phyloP scores from a whole-genome alignment of 2,113 vertebrate genomes.

The Strix uralensis region DNA sequence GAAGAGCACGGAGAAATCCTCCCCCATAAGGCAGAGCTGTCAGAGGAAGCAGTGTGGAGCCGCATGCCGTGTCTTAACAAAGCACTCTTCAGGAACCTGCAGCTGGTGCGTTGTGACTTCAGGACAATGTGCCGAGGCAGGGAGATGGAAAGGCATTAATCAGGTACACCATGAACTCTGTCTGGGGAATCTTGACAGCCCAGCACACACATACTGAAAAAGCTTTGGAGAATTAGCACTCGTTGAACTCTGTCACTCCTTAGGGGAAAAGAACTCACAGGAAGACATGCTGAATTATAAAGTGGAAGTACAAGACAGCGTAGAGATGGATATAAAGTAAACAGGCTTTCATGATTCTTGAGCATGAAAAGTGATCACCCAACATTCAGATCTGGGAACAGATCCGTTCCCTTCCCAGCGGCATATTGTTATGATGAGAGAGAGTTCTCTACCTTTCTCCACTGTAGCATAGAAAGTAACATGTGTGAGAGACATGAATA shows the following conservation, averaged over 20 bases:
- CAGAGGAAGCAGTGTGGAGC: rapidly evolving
- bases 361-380: not conserved
- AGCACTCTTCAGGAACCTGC: not conserved
- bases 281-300: not conserved
- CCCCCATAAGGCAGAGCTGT: not conserved
- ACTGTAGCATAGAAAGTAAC: not conserved
- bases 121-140: not conserved
- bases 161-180: not conserved
- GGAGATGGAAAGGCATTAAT: not conserved
- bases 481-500: not conserved
- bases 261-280: not conserved
- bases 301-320: not conserved
- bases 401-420: not conserved
- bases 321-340: not conserved
- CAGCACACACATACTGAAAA: not conserved
- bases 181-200: not conserved
- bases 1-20: not conserved
- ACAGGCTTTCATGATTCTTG: not conserved
- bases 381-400: not conserved
- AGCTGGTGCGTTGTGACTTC: not conserved
- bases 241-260: not conserved
- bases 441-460: not conserved
- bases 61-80: rapidly evolving
- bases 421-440: not conserved
- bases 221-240: not conserved